Evolutionary conservation across 2,113 vertebrate genomes (phyloP).

Genomic region (Albula glossodonta): DNA sequence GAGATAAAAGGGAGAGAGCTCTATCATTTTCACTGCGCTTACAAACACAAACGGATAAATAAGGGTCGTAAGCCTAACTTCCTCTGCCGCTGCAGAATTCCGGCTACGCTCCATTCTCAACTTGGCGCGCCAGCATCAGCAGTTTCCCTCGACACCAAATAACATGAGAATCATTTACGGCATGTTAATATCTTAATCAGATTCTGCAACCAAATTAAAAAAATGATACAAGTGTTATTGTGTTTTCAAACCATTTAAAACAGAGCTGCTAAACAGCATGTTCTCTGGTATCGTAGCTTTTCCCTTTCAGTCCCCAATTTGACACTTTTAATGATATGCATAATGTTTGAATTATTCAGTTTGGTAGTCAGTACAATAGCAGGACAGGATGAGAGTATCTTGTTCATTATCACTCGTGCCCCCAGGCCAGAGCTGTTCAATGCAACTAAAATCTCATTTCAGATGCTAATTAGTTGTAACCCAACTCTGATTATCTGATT

Average conservation of each 20-base stretch:
- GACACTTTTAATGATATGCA: slow-evolving; percentile 29
- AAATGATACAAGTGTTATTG: not conserved
- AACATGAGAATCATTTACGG: not conserved
- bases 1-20: slow-evolving; percentile 1
- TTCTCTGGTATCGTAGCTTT: slow-evolving; percentile 27
- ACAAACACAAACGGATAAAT: slow-evolving; percentile 9
- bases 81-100: not conserved
- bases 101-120: not conserved
- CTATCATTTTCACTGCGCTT: slow-evolving; percentile 3
- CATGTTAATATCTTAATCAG: not conserved
- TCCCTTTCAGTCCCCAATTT: not conserved
- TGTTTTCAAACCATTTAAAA: not conserved
- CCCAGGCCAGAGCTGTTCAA: slow-evolving; percentile 33
- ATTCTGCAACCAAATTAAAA: not conserved
- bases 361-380: slow-evolving; percentile 42
- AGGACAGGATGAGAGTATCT: slow-evolving; percentile 27
- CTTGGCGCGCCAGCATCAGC: not conserved
- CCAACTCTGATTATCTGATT: slow-evolving; percentile 46
- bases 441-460: slow-evolving; percentile 46
- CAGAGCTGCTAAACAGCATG: slow-evolving; percentile 24
- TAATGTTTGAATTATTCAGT: slow-evolving; percentile 46
- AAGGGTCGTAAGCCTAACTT: not conserved
- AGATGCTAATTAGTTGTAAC: slow-evolving; percentile 58
- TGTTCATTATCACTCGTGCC: slow-evolving; percentile 43
- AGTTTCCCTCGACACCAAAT: not conserved